Evolutionary conservation across 1,140 invertebrate species (phyloP), one percentile per base, ranked within the genome.

Genomic region (Hetaerina americana): DNA sequence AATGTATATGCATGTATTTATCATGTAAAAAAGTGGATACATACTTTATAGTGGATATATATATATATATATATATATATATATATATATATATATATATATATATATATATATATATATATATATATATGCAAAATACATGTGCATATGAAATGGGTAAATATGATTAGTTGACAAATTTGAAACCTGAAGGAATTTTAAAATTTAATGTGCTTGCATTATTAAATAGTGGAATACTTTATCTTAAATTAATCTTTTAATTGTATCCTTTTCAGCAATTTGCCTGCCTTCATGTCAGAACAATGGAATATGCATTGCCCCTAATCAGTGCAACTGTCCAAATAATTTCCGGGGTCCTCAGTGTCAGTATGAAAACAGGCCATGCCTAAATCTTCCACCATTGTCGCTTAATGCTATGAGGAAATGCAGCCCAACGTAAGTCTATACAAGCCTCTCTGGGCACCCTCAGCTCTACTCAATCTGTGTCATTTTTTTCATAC

Each of bases 271-370:
- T 82, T 68, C 74, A 92, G 91, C 90, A 5, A 82, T 87, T 73
- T 95, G 93, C 78, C 76, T 87, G 18, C 87, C 89, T 0, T 80
- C 84, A 0, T 95, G 92, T 78, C 82, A 88, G 76, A 93, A 95
- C 80, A 89, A 86, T 68, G 92, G 93, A 0, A 88, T 90, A 18
- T 95, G 92, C 76, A 76, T 89, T 0, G 82, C 82, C 0, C 89
- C 89, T 0, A 87, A 90, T 78, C 80, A 84, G 0, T 94, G 92
- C 76, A 78, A 87, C 10, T 95, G 92, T 76, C 82, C 87, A 0
- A 83, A 87, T 25, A 88, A 88, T 76, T 93, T 86, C 78, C 84
- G 84, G 26, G 93, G 93, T 22, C 84, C 87, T 0, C 83, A 87
- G 68, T 95, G 93, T 77, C 89, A 94, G 78, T 87, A 86, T 75